phyloP scores from a whole-genome alignment of 2,113 vertebrate genomes.

The Agapornis roseicollis region DNA sequence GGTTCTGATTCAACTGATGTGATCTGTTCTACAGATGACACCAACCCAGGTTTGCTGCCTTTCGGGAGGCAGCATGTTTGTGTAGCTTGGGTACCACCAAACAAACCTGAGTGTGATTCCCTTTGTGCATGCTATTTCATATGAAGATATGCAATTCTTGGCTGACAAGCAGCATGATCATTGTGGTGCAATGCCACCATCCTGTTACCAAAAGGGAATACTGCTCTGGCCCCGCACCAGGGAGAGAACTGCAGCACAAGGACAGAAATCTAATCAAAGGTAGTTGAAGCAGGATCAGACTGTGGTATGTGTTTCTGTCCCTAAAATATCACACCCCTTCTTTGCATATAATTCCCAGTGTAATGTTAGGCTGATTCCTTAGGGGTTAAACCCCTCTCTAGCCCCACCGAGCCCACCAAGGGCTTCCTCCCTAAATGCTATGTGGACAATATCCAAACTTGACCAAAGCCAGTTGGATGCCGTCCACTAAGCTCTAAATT shows the following conservation, averaged over 20 bases:
- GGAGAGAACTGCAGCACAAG: background rate
- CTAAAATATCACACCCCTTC: fast-evolving
- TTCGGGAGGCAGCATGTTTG: background rate
- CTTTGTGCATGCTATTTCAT: background rate
- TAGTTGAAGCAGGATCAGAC: background rate
- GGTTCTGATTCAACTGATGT: background rate
- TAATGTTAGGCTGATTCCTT: background rate
- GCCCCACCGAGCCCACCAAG: fast-evolving
- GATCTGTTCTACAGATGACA: background rate
- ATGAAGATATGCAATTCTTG: fast-evolving
- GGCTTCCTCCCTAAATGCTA: background rate
- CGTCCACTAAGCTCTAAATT: background rate
- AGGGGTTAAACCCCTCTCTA: background rate
- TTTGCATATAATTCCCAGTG: background rate
- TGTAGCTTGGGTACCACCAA: too few species aligned
- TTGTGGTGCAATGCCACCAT: background rate
- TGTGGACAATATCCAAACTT: background rate
- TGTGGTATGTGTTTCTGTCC: fast-evolving
- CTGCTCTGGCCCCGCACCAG: fast-evolving
- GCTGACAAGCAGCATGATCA: fast-evolving
- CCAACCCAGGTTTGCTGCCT: background rate
- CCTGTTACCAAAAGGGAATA: background rate
- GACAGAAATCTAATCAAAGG: background rate
- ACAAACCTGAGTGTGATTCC: background rate
- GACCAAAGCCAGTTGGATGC: background rate